Percentiles rank a stretch among this genome's conserved stretches.
Evolutionary conservation across 2,113 vertebrate species (phyloP).

Genomic region (Ameiurus melas): DNA sequence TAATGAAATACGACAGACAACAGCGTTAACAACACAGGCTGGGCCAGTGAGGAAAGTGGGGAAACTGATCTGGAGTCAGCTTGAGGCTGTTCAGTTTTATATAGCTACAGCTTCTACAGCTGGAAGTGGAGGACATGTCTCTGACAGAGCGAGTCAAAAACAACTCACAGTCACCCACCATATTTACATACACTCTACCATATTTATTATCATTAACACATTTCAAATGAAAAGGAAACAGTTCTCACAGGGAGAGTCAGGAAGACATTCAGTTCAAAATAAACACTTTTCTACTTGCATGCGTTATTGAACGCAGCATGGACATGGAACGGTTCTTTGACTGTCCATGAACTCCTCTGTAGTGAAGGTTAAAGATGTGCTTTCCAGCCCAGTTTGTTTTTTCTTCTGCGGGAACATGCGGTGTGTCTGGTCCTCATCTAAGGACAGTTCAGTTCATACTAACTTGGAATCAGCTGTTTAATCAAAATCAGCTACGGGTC

Average conservation of each 20-base stretch:
- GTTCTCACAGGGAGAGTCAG: constrained; percentile 17
- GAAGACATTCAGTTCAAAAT: constrained; percentile 31
- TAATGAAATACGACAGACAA: background rate
- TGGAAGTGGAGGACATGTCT: constrained; percentile 6
- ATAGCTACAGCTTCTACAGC: constrained; percentile 32
- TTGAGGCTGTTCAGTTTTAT: constrained; percentile 33
- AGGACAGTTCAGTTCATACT: background rate
- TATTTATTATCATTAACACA: constrained; percentile 62
- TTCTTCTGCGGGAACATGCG: background rate
- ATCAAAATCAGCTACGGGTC: background rate
- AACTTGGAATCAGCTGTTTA: background rate
- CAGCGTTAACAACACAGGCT: background rate
- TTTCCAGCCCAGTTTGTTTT: constrained; percentile 1
- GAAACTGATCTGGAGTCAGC: constrained; percentile 42
- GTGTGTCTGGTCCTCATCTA: background rate
- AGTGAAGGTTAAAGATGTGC: constrained; percentile 8
- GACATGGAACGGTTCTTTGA: constrained; percentile 5
- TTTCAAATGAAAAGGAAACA: constrained; percentile 61
- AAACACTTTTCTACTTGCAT: constrained; percentile 18
- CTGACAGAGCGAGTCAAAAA: constrained; percentile 38
- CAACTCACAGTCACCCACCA: constrained; percentile 39
- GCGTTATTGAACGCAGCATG: constrained; percentile 28
- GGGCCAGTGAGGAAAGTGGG: background rate
- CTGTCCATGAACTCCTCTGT: constrained; percentile 13
- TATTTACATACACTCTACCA: constrained; percentile 46